Conservation (phyloP, 1,140 invertebrate species). For the Drosophila elegans region DNA sequence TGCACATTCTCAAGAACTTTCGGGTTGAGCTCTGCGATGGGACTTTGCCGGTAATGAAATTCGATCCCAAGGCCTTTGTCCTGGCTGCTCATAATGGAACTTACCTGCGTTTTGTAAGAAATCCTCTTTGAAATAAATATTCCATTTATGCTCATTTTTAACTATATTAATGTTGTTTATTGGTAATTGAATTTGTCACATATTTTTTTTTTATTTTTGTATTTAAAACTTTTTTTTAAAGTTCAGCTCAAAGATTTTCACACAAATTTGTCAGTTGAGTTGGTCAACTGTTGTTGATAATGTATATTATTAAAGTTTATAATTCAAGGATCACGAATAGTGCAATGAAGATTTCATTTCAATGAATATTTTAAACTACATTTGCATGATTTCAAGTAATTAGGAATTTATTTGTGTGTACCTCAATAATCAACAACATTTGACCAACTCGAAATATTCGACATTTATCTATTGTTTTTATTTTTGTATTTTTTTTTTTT, state of each 20-base stretch:
- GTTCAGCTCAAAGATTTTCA: conserved; percentile 67
- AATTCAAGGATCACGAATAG: too few relatives aligned
- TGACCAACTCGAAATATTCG: conserved; percentile 21
- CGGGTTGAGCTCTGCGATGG: conserved; percentile 75
- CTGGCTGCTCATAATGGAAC: conserved; percentile 80
- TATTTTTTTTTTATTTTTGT: conserved; percentile 42
- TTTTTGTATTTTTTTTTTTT: conserved; percentile 21
- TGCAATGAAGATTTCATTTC: too few relatives aligned
- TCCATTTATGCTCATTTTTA: background rate
- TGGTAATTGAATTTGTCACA: conserved; percentile 70
- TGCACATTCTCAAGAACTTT: conserved; percentile 86
- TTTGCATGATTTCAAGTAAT: conserved; percentile 3
- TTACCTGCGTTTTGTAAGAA: conserved; percentile 51
- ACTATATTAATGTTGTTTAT: conserved; percentile 51
- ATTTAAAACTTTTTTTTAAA: conserved; percentile 44
- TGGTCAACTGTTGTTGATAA: conserved; percentile 38
- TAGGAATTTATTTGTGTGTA: too few relatives aligned
- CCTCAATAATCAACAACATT: conserved; percentile 37
- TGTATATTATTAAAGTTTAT: conserved; percentile 2
- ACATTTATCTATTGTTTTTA: conserved; percentile 33
- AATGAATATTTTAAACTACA: too few relatives aligned
- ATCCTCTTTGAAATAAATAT: conserved; percentile 29
- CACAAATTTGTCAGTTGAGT: conserved; percentile 50
- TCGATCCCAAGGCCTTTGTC: conserved; percentile 76
- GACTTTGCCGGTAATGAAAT: conserved; percentile 82